phyloP scores from a whole-genome alignment of 2,113 vertebrate genomes.

The Prolemur simus region DNA sequence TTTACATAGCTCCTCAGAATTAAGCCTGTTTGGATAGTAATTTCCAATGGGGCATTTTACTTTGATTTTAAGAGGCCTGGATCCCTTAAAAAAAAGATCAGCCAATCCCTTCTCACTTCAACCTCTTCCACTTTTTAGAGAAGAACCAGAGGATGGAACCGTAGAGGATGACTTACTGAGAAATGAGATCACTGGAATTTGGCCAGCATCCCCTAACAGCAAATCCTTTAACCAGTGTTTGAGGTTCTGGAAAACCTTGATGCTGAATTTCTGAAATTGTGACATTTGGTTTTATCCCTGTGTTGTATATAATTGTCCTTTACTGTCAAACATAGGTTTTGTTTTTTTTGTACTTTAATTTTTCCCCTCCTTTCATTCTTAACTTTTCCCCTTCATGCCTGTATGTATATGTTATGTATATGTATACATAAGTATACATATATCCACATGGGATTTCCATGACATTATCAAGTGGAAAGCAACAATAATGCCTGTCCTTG shows the following conservation, averaged over 20 bases:
- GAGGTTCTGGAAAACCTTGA: background rate
- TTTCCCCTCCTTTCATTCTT: background rate
- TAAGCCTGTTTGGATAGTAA: background rate
- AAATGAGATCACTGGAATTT: background rate
- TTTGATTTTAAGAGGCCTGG: background rate
- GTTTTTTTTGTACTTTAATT: background rate
- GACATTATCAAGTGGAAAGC: background rate
- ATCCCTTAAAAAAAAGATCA: background rate
- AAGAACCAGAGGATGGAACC: background rate
- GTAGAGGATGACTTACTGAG: background rate
- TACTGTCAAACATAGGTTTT: background rate
- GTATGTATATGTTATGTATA: background rate
- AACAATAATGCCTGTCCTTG: slow-evolving; percentile 4
- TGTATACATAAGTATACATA: background rate
- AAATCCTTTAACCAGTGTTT: background rate
- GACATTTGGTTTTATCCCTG: background rate
- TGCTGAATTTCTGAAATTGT: background rate
- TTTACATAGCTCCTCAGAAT: background rate
- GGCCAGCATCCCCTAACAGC: background rate
- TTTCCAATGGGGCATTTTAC: background rate
- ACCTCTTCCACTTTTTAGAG: background rate
- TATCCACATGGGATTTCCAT: background rate
- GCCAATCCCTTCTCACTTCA: background rate
- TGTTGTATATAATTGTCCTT: background rate
- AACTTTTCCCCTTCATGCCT: background rate